Conservation (phyloP, 92 coral and sea anemone genomes). For the Phymanthus crucifer region DNA sequence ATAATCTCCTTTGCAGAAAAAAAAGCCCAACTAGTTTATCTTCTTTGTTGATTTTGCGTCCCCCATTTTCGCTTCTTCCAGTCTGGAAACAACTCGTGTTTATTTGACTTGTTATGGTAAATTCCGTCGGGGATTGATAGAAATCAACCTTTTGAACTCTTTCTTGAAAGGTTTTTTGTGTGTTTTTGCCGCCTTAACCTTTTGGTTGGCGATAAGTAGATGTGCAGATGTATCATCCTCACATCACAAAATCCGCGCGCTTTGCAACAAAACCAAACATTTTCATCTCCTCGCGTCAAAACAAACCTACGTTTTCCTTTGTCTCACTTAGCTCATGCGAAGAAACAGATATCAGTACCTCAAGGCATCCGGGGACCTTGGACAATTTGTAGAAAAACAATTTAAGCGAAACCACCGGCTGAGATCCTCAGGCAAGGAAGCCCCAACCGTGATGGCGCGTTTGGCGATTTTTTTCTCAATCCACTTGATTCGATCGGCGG, state of each 20-base stretch:
- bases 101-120: constrained; percentile 38
- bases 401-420: neutral
- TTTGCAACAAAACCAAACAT: constrained; percentile 3
- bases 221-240: constrained; percentile 34
- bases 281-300: neutral
- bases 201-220: constrained; percentile 31
- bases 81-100: constrained; percentile 17
- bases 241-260: constrained; percentile 16
- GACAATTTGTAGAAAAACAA: neutral
- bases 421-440: neutral
- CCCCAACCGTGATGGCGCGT: neutral
- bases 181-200: constrained; percentile 39
- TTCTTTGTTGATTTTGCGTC: constrained; percentile 25
- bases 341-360: neutral
- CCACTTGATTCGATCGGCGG: neutral
- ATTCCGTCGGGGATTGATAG: constrained; percentile 48
- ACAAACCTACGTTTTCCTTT: neutral
- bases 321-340: neutral
- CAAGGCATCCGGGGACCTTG: neutral
- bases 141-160: constrained; percentile 69
- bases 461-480: neutral
- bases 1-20: neutral
- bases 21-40: neutral
- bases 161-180: constrained; percentile 53
- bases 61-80: constrained; percentile 10